Evolutionary conservation across 2,797 vertebrate genomes (phyloP), one percentile per base, ranked within the genome.

Genomic region (Acomys russatus): DNA sequence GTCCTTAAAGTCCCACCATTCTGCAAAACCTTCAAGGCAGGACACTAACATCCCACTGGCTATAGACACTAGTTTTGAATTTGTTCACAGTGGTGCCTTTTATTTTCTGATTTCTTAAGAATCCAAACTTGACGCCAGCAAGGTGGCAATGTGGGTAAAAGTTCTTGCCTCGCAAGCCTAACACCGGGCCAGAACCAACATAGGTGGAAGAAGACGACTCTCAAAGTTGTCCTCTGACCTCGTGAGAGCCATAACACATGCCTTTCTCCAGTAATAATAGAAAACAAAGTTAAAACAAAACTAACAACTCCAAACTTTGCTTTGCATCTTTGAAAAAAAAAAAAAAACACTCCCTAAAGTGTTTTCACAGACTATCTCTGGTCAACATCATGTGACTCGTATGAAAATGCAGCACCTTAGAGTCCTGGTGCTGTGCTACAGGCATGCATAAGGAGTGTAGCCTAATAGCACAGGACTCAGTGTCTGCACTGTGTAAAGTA

Each of bases 271-370:
- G 33, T 64, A 18, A 30, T 18, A 61, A 61, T 23, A 61, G 54
- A 61, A 23, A 61, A 15, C 78, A 80, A 35, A 61, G 3, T 35
- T 23, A 12, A 64, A 44, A 64, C 44, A 84, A 84, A 84, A 64
- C 38, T 20, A 64, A 17, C 35, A 44, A 73, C 6, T 74, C 51
- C 77, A 56, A 87, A 56, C 2, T 68, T 14, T 66, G 49, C 54
- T 86, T 88, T 73, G 88, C 12, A 38, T 87, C 35, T 87, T 91
- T 77, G 85, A 18, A 70, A 68, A 94, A 74, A 15, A 18, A 79
- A 18, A 70, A 68, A 94, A 74, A 15, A 18, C 3, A 66, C 33
- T 74, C 30, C 11, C 56, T 66, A 15, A 79, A 93, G 15, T 49
- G 11, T 79, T 54, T 83, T 35, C 22, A 63, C 8, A 49, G 30